phyloP scores from a whole-genome alignment of 2,113 vertebrate genomes.

The Pluvianellus socialis region DNA sequence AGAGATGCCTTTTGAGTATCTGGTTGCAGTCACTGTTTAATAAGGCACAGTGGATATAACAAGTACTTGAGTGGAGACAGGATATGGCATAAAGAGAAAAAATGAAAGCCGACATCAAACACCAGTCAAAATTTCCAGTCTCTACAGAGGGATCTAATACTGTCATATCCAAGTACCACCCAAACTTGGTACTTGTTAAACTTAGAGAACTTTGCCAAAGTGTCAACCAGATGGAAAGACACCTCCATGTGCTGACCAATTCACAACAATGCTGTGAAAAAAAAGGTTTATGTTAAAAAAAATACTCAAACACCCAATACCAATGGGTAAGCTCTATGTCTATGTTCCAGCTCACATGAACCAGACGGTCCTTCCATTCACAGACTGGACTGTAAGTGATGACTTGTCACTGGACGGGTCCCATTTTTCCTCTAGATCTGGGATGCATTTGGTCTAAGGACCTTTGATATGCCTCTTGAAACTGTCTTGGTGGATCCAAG shows the following conservation, averaged over 20 bases:
- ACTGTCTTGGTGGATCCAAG: not conserved
- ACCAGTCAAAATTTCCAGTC: not conserved
- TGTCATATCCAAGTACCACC: not conserved
- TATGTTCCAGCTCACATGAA: not conserved
- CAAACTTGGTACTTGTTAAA: not conserved
- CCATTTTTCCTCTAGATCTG: not conserved
- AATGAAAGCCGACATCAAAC: not conserved
- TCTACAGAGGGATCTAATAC: not conserved
- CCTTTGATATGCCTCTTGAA: not conserved
- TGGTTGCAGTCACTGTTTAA: not conserved
- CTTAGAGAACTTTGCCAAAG: not conserved
- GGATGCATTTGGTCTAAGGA: not conserved
- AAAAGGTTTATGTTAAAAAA: not conserved
- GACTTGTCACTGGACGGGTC: not conserved
- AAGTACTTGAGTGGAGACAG: not conserved
- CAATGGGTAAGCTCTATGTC: not conserved
- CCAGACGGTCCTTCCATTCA: not conserved
- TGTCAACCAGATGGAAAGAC: not conserved
- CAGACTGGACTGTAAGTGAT: not conserved
- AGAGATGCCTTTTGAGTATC: not conserved
- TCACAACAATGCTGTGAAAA: not conserved
- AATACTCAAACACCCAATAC: not conserved
- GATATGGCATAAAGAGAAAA: not conserved
- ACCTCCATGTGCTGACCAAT: not conserved
- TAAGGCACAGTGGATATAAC: not conserved